These are phyloP conservation scores for Ophraella communa DNA, from an alignment of 2,888 invertebrate genomes.

Conservation along the genomic window DNA sequence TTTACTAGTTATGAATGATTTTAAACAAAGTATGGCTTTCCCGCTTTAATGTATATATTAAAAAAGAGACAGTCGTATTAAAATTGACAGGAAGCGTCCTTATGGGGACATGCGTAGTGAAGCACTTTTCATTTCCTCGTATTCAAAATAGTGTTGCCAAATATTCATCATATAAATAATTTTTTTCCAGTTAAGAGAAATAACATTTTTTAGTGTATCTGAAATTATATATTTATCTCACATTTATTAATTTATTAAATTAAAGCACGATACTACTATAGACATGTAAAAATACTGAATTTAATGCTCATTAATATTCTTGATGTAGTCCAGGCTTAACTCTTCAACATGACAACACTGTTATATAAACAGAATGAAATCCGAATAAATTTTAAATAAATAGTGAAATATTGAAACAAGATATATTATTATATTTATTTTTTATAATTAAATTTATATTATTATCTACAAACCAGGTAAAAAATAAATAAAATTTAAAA, in stretches of 20 bases:
- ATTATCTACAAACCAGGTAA: neutral
- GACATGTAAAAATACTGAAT: neutral
- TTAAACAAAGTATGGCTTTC: neutral
- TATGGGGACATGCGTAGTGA: constrained; percentile 1
- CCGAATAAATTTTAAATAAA: too few species aligned
- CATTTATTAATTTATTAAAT: neutral
- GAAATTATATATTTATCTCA: neutral
- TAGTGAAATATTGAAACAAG: neutral
- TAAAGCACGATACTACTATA: neutral
- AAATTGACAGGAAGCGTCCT: neutral
- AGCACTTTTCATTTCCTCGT: constrained; percentile 4
- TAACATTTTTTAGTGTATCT: neutral
- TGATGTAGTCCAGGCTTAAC: too few species aligned
- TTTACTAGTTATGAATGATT: neutral
- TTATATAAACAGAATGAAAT: too few species aligned
- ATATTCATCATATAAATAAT: neutral
- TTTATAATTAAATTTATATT: neutral
- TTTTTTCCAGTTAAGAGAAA: constrained; percentile 5
- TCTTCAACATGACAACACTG: too few species aligned
- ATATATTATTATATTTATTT: neutral
- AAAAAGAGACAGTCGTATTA: neutral
- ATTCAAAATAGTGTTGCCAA: constrained; percentile 7
- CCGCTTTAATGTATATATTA: neutral
- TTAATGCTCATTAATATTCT: too few species aligned
- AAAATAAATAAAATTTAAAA: neutral